Conservation (phyloP, 2,797 vertebrate genomes). For the Parauchenoglanis ngamensis region DNA sequence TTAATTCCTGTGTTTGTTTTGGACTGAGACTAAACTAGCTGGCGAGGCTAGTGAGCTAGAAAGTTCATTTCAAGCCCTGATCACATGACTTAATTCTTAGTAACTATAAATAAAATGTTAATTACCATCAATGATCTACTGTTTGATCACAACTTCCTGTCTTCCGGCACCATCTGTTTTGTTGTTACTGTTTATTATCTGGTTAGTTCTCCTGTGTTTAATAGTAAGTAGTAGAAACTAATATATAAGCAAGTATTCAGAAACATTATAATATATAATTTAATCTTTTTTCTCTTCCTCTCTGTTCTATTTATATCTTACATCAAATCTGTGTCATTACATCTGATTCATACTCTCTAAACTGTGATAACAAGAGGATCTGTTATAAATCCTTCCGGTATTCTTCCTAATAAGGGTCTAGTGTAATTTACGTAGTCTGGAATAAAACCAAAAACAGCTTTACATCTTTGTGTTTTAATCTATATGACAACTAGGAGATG, state of each 20-base stretch:
- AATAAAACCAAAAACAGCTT: constrained; percentile 3
- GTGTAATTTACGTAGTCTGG: not conserved
- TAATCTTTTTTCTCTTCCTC: constrained; percentile 4
- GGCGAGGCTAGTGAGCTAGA: not conserved
- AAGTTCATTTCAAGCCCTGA: not conserved
- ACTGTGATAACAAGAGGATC: not conserved
- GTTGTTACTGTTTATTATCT: not conserved
- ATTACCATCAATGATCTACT: not conserved
- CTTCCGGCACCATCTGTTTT: not conserved
- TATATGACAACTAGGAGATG: not conserved
- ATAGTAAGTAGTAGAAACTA: not conserved
- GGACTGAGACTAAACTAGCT: not conserved
- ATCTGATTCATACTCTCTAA: constrained; percentile 11
- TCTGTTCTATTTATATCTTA: not conserved
- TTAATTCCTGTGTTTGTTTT: not conserved
- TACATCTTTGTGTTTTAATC: not conserved
- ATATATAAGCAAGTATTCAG: not conserved
- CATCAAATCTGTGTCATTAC: not conserved
- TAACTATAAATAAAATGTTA: not conserved
- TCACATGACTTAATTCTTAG: not conserved
- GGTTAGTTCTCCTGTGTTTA: constrained; percentile 15
- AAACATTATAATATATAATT: constrained; percentile 9
- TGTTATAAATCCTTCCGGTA: not conserved
- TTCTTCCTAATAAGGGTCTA: not conserved
- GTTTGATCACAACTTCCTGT: not conserved